A percentile compares a stretch with the other conserved stretches of the same genome.
Evolutionary conservation across 92 coral and sea anemone genomes (phyloP).

Genomic region (Porites evermanni): DNA sequence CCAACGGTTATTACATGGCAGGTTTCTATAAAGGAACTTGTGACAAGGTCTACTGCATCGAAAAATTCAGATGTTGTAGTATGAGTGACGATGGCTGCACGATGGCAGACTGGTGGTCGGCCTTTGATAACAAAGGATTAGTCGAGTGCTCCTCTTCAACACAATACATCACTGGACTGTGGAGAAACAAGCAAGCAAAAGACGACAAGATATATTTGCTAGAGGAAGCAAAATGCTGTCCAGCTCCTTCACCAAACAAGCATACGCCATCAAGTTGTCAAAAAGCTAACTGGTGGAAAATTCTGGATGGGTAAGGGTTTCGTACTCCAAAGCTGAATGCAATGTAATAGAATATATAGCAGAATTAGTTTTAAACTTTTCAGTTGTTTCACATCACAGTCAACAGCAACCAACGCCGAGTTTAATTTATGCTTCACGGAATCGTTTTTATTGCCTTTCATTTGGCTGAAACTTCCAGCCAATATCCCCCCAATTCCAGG

Average conservation of each 20-base stretch:
- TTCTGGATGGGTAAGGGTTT: conserved; percentile 41
- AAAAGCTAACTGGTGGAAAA: conserved; percentile 52
- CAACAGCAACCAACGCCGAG: no score
- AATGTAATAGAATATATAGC: no score
- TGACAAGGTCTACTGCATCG: conserved; percentile 60
- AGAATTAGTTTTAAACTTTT: no score
- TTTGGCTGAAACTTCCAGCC: no score
- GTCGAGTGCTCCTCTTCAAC: conserved; percentile 28
- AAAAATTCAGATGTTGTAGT: conserved; percentile 68
- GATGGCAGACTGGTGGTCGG: conserved; percentile 53
- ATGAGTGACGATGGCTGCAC: conserved; percentile 52
- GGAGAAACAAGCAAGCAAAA: conserved; percentile 23
- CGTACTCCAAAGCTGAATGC: no score
- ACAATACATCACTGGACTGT: conserved; percentile 60
- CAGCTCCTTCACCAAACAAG: conserved; percentile 41
- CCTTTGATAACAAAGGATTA: conserved; percentile 58
- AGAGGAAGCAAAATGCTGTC: conserved; percentile 65
- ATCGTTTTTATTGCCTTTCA: no score
- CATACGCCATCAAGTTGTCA: conserved; percentile 50
- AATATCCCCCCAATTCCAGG: no score
- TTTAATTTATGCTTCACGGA: no score
- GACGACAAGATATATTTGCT: conserved; percentile 24
- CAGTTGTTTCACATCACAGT: no score
- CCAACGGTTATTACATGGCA: conserved; percentile 54
- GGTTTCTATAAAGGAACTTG: conserved; percentile 65